Percentiles rank a stretch among this genome's conserved stretches.
phyloP scores from a whole-genome alignment of 2,113 vertebrate genomes.

The Pyxicephalus adspersus region DNA sequence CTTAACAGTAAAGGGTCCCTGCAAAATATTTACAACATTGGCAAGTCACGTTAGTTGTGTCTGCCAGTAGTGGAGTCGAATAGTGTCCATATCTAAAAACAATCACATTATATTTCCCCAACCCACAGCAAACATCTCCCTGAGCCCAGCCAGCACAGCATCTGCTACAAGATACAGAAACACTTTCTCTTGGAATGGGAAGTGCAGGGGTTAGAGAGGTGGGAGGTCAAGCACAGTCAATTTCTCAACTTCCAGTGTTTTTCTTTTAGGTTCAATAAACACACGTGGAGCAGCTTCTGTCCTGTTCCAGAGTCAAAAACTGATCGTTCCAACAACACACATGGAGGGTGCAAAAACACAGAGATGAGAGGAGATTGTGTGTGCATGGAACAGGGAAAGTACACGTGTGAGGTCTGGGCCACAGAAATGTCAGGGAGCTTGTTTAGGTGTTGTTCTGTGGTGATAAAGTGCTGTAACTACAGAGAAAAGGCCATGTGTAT shows the following conservation, averaged over 20 bases:
- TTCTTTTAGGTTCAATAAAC: slow-evolving; percentile 57
- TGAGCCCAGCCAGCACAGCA: slow-evolving; percentile 4
- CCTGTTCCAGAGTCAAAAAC: slow-evolving; percentile 50
- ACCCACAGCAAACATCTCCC: background rate
- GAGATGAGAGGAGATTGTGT: slow-evolving; percentile 34
- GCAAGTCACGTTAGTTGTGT: too few relatives aligned
- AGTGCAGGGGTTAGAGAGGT: slow-evolving; percentile 54
- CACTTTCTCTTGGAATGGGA: slow-evolving; percentile 50
- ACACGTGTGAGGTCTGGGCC: slow-evolving; percentile 43
- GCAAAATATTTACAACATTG: too few relatives aligned
- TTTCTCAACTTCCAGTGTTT: slow-evolving; percentile 57
- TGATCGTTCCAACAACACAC: slow-evolving; percentile 50
- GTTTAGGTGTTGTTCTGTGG: slow-evolving; percentile 31
- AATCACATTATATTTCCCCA: background rate
- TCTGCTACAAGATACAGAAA: slow-evolving; percentile 51
- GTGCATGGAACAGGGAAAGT: background rate
- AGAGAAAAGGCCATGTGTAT: slow-evolving; percentile 54
- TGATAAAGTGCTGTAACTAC: slow-evolving; percentile 44
- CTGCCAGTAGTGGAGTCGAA: too few relatives aligned
- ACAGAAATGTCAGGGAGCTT: slow-evolving; percentile 36
- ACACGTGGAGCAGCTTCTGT: slow-evolving; percentile 56
- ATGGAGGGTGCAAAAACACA: slow-evolving; percentile 53
- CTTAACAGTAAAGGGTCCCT: too few relatives aligned
- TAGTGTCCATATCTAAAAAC: background rate
- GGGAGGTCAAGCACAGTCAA: slow-evolving; percentile 53